Base-by-base conservation (phyloP, 2,113 vertebrate genomes). In the Anguilla rostrata region DNA sequence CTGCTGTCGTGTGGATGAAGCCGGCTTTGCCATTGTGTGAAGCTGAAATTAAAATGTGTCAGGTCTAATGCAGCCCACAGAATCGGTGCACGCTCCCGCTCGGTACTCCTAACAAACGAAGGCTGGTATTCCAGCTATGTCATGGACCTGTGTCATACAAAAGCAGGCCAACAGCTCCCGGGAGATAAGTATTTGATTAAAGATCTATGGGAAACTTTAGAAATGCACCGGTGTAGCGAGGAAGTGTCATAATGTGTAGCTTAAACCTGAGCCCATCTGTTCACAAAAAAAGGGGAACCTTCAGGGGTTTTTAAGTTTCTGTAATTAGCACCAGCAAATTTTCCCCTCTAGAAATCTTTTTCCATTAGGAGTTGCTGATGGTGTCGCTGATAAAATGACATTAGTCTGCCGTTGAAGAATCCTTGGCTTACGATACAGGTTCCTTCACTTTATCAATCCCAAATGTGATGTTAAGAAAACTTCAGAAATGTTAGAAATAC, bases 11-110 rank as follows among this genome's bases (percentile, higher is more conserved):
- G 84, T 71, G 92, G 92, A 93, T 93, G 88, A 94, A 94, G 93
- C 91, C 86, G 91, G 92, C 90, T 95, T 94, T 92, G 91, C 92
- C 91, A 89, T 88, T 89, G 92, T 93, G 93, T 90, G 91, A 90
- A 87, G 90, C 85, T 93, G 91, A 93, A 94, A 95, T 95, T 94
- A 96, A 94, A 95, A 95, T 90, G 93, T 94, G 94, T 95, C 93
- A 94, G 91, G 92, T 95, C 92, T 90, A 89, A 85, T 88, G 88
- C 88, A 89, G 84, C 90, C 91, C 86, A 84, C 11, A 84, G 92
- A 92, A 89, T 89, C 89, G 87, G 90, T 90, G 86, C 86, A 85
- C 88, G 89, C 92, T 91, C 87, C 60, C 8, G 4, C 89, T 75
- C 75, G 86, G 84, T 88, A 90, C 90, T 87, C 87, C 88, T 84